Base-by-base conservation (phyloP, 2,113 vertebrate species). In the Chionis minor region DNA sequence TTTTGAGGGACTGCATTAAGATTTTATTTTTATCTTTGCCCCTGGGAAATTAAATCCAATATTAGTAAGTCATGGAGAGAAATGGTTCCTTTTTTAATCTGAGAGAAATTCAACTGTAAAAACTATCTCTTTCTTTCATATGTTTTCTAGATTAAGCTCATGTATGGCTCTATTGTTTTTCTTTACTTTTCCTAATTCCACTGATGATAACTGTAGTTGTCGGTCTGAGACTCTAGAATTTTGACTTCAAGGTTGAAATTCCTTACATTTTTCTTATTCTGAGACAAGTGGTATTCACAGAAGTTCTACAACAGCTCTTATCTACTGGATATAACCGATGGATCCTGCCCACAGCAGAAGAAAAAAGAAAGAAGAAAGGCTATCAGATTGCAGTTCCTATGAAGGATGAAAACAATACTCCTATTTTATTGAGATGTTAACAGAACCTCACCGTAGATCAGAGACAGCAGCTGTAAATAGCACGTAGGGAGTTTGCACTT, bases 31-130 rank as follows among this genome's bases (percentile, higher is more conserved):
- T 91, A 89, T 89, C 88, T 92, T 72, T 83, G 70, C 95, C 88
- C n/a, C 49, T 84, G 95, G 92, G 96, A 97, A 97, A 97, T 96
- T 93, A 96, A 97, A 94, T 78, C 83, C 73, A 54, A 17, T 83
- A 94, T 91, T 92, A 93, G 65, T 35, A 89, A 89, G 58, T 71
- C 56, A 74, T 19, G 32, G 52, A 94, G 44, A 88, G 77, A 89
- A 92, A 79, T 10, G 27, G 52, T n/a, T 93, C 52, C 47, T 58
- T 81, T 81, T 93, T 69, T 59, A 78, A 80, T 90, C 66, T 65
- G 42, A 87, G 63, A 91, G 55, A 93, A 89, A 97, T 81, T 91
- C 52, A 88, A 86, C 75, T 61, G 28, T 44, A 90, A 94, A 92
- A 86, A 12, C 1, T 32, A 33, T 58, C n/a, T 73, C 58, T 89